These are phyloP conservation scores for Mongoloraphidia duomilia DNA, from an alignment of 2,888 invertebrate species.

Conservation along the genomic window DNA sequence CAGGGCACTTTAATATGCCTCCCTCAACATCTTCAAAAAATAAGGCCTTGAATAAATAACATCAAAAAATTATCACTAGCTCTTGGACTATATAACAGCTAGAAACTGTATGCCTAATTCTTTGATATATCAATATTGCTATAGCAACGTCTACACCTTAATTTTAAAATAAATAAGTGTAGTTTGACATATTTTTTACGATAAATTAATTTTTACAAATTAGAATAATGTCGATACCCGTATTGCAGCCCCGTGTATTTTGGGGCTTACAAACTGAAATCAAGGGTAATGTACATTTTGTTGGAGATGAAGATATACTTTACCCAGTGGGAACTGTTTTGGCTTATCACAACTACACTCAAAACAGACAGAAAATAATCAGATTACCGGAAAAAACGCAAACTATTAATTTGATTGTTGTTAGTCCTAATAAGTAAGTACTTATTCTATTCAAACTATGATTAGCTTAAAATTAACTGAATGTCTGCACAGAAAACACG, in stretches of 20 bases:
- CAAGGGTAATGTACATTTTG: slow-evolving; percentile 55
- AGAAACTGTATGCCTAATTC: no score
- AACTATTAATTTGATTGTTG: slow-evolving; percentile 43
- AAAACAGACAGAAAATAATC: slow-evolving; percentile 59
- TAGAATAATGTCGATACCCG: slow-evolving; percentile 29
- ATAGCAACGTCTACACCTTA: no score
- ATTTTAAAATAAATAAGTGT: no score
- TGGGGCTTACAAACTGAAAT: slow-evolving; percentile 50
- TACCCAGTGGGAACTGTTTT: slow-evolving; percentile 69
- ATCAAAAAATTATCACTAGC: no score
- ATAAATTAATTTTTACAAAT: background rate
- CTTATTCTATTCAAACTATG: background rate
- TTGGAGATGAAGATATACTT: slow-evolving; percentile 58
- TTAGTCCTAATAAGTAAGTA: slow-evolving; percentile 53
- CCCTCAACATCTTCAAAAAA: no score
- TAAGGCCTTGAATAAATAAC: no score
- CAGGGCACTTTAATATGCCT: no score
- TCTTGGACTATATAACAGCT: no score
- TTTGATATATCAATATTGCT: no score
- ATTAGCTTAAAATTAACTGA: background rate
- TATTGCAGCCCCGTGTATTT: slow-evolving; percentile 43
- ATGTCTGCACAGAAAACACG: background rate
- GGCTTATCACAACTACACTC: slow-evolving; percentile 55
- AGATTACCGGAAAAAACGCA: slow-evolving; percentile 50
- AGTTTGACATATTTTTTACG: background rate